These are phyloP conservation scores for Limnephilus auricula DNA, from an alignment of 2,888 invertebrate genomes.

Conservation along the genomic window DNA sequence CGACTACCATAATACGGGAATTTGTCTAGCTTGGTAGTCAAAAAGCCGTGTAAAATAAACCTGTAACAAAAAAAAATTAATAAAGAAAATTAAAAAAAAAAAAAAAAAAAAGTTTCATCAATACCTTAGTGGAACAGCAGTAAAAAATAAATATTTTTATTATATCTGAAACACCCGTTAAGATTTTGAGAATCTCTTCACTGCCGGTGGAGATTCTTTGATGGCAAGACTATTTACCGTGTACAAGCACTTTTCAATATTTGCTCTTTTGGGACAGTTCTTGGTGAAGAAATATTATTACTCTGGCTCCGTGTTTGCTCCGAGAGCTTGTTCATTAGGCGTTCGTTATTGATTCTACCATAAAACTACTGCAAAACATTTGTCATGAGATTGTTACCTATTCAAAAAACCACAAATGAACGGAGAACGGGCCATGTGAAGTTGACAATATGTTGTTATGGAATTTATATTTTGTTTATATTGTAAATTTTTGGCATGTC, in stretches of 20 bases:
- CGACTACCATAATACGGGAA: too few relatives aligned
- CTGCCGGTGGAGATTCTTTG: conserved; percentile 39
- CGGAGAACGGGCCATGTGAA: neutral
- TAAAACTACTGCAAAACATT: conserved; percentile 53
- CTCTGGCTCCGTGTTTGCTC: conserved; percentile 36
- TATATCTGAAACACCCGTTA: neutral
- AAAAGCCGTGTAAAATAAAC: too few relatives aligned
- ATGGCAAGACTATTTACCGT: conserved; percentile 33
- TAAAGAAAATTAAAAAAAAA: too few relatives aligned
- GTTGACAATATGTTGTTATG: neutral
- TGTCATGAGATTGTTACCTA: neutral
- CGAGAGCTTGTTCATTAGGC: conserved; percentile 49
- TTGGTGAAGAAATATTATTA: conserved; percentile 54
- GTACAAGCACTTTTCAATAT: conserved; percentile 51
- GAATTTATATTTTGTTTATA: neutral
- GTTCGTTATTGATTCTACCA: conserved; percentile 41
- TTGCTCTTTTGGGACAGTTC: conserved; percentile 52
- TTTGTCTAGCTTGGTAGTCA: too few relatives aligned
- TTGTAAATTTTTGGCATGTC: neutral
- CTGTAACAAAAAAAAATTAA: too few relatives aligned
- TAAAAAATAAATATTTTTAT: neutral
- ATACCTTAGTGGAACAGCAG: neutral
- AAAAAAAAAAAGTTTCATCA: neutral
- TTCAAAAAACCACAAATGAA: neutral
- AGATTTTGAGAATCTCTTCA: neutral